Conservation (phyloP, 2,113 vertebrate species). For the Prunella himalayana region DNA sequence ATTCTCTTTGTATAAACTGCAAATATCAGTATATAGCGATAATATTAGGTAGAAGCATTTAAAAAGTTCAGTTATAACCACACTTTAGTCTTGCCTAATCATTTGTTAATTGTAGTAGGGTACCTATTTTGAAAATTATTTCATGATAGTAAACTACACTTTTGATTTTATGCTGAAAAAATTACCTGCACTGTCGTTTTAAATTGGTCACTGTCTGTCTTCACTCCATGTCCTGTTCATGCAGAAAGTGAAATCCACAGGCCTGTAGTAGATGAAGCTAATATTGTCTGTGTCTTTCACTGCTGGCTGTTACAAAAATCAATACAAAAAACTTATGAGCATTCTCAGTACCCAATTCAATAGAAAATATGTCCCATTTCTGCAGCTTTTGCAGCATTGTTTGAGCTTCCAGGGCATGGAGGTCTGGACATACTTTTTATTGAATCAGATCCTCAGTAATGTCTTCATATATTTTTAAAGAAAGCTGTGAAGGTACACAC, state of each 20-base stretch:
- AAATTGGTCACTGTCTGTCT: background rate
- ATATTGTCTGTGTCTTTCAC: slow-evolving; percentile 65
- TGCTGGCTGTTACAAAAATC: slow-evolving; percentile 66
- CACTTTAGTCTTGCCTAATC: background rate
- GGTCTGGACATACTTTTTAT: slow-evolving; percentile 67
- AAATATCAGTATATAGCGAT: background rate
- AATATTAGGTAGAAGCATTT: background rate
- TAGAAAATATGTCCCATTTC: slow-evolving; percentile 69
- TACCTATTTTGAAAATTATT: background rate
- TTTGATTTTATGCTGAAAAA: background rate
- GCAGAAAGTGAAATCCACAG: slow-evolving; percentile 46
- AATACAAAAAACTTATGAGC: slow-evolving; percentile 67
- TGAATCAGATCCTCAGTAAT: slow-evolving; percentile 64
- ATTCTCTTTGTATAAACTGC: background rate
- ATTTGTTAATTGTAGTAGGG: background rate
- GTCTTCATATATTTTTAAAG: slow-evolving; percentile 69
- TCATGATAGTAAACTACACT: background rate
- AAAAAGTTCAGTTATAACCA: background rate
- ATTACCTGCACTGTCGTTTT: background rate
- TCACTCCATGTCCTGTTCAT: slow-evolving; percentile 15
- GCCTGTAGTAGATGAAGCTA: slow-evolving; percentile 40
- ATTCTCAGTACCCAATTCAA: slow-evolving; percentile 60
- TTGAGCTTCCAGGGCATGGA: slow-evolving; percentile 64
- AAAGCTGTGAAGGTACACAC: slow-evolving; percentile 33
- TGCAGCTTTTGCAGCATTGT: slow-evolving; percentile 57